phyloP scores from a whole-genome alignment of 2,888 invertebrate species.

The Mimumesa dahlbomi region DNA sequence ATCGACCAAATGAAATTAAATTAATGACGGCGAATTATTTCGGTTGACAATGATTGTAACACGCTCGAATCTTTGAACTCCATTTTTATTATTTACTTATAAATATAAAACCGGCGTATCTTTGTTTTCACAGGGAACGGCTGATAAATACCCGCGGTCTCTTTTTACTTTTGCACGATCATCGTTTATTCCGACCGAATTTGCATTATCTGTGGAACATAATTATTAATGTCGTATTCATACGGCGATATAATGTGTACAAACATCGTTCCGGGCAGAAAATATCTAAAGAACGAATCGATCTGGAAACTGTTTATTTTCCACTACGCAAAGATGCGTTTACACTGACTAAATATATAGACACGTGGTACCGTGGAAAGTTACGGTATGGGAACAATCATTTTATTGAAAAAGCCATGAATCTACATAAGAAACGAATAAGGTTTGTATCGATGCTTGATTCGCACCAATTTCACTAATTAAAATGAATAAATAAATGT shows the following conservation, averaged over 20 bases:
- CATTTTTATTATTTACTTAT: too few species aligned
- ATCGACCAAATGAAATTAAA: too few species aligned
- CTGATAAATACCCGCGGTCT: constrained; percentile 87
- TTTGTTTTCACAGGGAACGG: constrained; percentile 82
- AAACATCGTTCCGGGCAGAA: constrained; percentile 65
- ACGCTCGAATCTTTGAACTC: too few species aligned
- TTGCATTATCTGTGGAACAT: constrained; percentile 89
- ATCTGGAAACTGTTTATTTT: constrained; percentile 88
- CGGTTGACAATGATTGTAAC: too few species aligned
- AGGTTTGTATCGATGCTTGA: constrained; percentile 66
- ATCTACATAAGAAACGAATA: constrained; percentile 75
- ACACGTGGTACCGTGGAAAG: constrained; percentile 85
- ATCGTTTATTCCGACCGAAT: constrained; percentile 84
- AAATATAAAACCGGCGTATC: neutral
- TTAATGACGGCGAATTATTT: too few species aligned
- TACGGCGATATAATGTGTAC: constrained; percentile 82
- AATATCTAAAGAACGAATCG: constrained; percentile 82
- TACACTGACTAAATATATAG: constrained; percentile 84
- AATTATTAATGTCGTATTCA: constrained; percentile 88
- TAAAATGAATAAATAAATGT: too few species aligned
- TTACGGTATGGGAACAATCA: constrained; percentile 81
- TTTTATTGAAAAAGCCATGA: constrained; percentile 76
- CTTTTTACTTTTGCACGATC: constrained; percentile 87
- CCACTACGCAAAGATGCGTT: constrained; percentile 84
- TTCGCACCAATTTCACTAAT: too few species aligned